Conservation (phyloP, 2,797 vertebrate species). For the Odontamblyopus rebecca region DNA sequence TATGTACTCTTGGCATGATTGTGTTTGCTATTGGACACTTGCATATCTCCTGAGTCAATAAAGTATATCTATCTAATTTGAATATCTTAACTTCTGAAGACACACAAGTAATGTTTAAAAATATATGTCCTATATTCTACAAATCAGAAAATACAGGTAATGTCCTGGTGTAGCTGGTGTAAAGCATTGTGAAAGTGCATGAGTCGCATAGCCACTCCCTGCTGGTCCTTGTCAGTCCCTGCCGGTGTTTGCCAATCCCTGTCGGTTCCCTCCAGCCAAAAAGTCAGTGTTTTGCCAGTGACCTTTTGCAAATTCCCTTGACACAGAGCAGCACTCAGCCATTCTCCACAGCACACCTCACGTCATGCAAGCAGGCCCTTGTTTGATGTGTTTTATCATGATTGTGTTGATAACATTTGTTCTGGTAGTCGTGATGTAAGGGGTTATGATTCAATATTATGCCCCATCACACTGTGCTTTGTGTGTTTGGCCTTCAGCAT, state of each 20-base stretch:
- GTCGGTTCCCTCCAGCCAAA: constrained; percentile 65
- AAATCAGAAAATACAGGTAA: neutral
- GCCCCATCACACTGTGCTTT: constrained; percentile 42
- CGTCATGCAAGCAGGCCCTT: constrained; percentile 40
- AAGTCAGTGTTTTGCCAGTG: constrained; percentile 66
- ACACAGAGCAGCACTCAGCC: constrained; percentile 68
- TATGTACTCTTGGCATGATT: too few species aligned
- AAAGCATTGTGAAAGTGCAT: constrained; percentile 5
- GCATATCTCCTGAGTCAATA: too few species aligned
- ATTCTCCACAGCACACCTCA: constrained; percentile 71
- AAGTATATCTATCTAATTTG: too few species aligned
- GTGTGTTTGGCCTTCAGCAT: constrained; percentile 68
- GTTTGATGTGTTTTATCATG: constrained; percentile 42
- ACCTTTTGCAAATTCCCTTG: constrained; percentile 76
- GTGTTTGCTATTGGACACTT: too few species aligned
- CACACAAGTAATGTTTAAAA: too few species aligned
- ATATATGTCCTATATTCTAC: neutral
- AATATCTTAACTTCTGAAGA: too few species aligned
- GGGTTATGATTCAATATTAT: constrained; percentile 44
- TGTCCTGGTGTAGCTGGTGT: too few species aligned
- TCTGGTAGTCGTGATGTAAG: constrained; percentile 36
- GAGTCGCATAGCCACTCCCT: constrained; percentile 53
- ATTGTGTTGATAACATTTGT: constrained; percentile 16
- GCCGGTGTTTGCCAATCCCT: constrained; percentile 55
- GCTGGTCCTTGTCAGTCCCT: constrained; percentile 60